Evolutionary conservation across 2,113 vertebrate genomes (phyloP).

Genomic region (Malaclemys terrapin): DNA sequence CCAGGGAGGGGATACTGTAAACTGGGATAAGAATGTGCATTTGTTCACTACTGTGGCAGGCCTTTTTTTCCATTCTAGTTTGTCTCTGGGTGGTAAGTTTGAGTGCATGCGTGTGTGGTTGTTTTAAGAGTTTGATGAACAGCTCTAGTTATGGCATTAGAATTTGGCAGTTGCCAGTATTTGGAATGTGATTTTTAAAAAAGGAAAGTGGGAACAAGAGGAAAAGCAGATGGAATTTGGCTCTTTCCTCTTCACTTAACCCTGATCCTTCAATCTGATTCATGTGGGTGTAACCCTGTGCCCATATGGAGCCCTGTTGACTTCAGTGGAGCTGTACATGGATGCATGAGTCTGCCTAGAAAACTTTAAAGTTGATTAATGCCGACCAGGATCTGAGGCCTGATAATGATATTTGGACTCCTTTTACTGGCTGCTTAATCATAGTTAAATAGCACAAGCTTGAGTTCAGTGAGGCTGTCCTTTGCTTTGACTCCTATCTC

Average conservation of each 20-base stretch:
- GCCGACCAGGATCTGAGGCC: not conserved
- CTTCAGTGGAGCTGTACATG: fast-evolving
- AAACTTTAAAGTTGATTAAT: not conserved
- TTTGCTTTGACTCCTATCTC: fast-evolving
- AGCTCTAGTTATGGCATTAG: not conserved
- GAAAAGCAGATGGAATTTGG: too few relatives aligned
- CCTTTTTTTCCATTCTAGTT: not conserved
- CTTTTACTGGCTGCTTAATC: not conserved
- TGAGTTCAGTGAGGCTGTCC: not conserved
- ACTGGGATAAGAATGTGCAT: not conserved
- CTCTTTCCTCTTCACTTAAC: not conserved
- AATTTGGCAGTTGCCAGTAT: not conserved
- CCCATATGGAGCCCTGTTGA: not conserved
- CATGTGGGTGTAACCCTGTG: not conserved
- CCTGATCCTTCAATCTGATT: not conserved
- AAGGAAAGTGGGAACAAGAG: not conserved
- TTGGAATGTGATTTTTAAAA: fast-evolving
- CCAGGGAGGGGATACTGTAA: not conserved
- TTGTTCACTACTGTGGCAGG: not conserved
- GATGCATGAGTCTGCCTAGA: not conserved
- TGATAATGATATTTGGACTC: fast-evolving
- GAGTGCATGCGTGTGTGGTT: not conserved
- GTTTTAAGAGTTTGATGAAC: not conserved
- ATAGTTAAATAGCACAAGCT: not conserved
- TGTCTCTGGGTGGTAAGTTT: not conserved